Evolutionary conservation across 2,113 vertebrate species (phyloP).

Genomic region (Falco punctatus): DNA sequence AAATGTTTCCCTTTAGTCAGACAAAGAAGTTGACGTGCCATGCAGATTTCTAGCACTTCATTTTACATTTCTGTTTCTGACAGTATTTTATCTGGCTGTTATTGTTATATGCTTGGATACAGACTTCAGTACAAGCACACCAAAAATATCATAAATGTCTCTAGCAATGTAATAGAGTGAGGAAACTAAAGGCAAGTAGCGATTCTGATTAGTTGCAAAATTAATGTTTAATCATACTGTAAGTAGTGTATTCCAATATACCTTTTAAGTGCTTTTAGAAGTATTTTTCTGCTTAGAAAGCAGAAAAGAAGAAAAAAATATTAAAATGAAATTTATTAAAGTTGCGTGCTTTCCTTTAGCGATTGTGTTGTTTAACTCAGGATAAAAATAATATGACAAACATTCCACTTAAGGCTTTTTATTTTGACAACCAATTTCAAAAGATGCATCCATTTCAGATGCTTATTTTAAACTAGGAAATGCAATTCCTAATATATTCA

Average conservation of each 20-base stretch:
- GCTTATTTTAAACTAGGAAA: slow-evolving; percentile 83
- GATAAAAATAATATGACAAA: slow-evolving; percentile 81
- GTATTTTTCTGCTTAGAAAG: slow-evolving; percentile 36
- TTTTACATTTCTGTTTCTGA: slow-evolving; percentile 31
- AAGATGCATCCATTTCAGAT: slow-evolving; percentile 82
- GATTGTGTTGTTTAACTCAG: slow-evolving; percentile 66
- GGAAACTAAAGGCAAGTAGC: slow-evolving; percentile 49
- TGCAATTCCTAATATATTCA: slow-evolving; percentile 85
- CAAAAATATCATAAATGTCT: slow-evolving; percentile 4
- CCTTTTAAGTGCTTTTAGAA: slow-evolving; percentile 54
- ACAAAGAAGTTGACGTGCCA: slow-evolving; percentile 25
- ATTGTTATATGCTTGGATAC: slow-evolving; percentile 10
- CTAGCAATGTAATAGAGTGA: not conserved
- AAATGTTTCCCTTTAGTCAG: slow-evolving; percentile 55
- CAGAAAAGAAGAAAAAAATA: slow-evolving; percentile 71
- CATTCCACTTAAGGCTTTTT: slow-evolving; percentile 78
- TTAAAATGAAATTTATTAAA: slow-evolving; percentile 71
- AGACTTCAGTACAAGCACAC: not conserved
- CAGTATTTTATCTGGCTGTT: slow-evolving; percentile 27
- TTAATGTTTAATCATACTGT: slow-evolving; percentile 65
- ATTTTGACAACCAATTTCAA: slow-evolving; percentile 86
- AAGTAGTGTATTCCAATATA: slow-evolving; percentile 44
- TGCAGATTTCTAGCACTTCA: not conserved
- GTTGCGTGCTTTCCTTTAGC: slow-evolving; percentile 37
- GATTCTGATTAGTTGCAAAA: slow-evolving; percentile 63